Evolutionary conservation across 2,888 invertebrate species (phyloP), one percentile per base, ranked within the genome.

Genomic region (Drosophila merina): DNA sequence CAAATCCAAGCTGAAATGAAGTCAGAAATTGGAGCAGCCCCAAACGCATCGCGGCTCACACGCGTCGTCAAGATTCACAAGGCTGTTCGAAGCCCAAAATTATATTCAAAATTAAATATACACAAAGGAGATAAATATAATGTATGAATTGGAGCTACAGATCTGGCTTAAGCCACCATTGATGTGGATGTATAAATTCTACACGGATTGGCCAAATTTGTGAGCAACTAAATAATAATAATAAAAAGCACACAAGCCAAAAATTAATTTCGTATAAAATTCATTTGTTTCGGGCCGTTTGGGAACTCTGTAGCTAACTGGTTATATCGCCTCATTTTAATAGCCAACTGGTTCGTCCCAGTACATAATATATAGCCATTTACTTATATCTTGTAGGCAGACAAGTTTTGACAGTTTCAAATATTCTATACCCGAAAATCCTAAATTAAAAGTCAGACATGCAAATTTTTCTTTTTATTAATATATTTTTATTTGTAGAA

Each of bases 261-360:
- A 79, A 82, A 77, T 79, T 81, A 79, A 82, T 70, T 79, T 79
- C 68, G 75, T 64, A 79, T 77, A 68, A 82, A 72, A 71, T 64
- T 51, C 68, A 36, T 70, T 70, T 70, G 70, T 60, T 54, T 70
- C 31, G 12, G 26, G 40, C 28, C 12, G 40, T 42, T 42, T 45
- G 67, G 57, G 68, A 67, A 40, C 54, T 50, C 55, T 45, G 70
- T n/a, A 33, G 55, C 38, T 45, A 64, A 83, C 84, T 69, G 66
- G 80, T 82, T 85, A 76, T 85, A 74, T 82, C 77, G 63, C 45
- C 52, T 72, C 71, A 73, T 76, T 77, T 85, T 28, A 70, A 69
- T 50, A 57, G 57, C 60, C 64, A 81, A 81, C 81, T 77, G 74
- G 86, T 86, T 86, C 70, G 77, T 51, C 10, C 40, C 50, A 63